Conservation (phyloP, 2,113 vertebrate species). For the Dasypus novemcinctus region DNA sequence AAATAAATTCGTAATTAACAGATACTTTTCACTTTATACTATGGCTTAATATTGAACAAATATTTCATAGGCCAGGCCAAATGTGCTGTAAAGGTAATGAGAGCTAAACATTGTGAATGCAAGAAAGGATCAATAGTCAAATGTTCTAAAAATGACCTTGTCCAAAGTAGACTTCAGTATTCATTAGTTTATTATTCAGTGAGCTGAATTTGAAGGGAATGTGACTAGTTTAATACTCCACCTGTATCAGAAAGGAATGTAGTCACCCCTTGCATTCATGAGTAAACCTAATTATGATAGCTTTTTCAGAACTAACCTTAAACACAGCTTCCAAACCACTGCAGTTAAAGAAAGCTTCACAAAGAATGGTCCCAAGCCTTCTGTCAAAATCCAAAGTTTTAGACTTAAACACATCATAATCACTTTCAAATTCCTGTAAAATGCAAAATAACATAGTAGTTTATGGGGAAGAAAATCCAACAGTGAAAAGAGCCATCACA, state of each 20-base stretch:
- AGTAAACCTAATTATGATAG: not conserved
- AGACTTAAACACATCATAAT: constrained; percentile 84
- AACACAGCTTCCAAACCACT: constrained; percentile 87
- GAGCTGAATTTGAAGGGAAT: not conserved
- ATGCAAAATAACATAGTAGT: not conserved
- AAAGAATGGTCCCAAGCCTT: constrained; percentile 84
- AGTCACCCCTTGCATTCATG: not conserved
- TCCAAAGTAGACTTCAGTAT: not conserved
- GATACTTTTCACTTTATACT: constrained; percentile 31
- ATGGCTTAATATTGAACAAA: not conserved
- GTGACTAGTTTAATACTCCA: not conserved
- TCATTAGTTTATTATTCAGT: not conserved
- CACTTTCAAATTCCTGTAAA: constrained; percentile 84
- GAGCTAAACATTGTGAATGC: not conserved
- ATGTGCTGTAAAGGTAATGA: not conserved
- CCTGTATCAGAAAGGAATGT: not conserved
- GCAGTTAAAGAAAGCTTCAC: constrained; percentile 85
- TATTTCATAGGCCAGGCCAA: not conserved
- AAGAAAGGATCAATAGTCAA: not conserved
- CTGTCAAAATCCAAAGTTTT: constrained; percentile 84
- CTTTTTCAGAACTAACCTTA: constrained; percentile 80
- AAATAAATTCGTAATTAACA: not conserved
- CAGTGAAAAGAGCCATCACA: not conserved
- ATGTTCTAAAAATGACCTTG: constrained; percentile 24
- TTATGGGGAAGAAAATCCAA: not conserved